phyloP scores from a whole-genome alignment of 2,888 invertebrate genomes.

The Aspidiotus destructor region DNA sequence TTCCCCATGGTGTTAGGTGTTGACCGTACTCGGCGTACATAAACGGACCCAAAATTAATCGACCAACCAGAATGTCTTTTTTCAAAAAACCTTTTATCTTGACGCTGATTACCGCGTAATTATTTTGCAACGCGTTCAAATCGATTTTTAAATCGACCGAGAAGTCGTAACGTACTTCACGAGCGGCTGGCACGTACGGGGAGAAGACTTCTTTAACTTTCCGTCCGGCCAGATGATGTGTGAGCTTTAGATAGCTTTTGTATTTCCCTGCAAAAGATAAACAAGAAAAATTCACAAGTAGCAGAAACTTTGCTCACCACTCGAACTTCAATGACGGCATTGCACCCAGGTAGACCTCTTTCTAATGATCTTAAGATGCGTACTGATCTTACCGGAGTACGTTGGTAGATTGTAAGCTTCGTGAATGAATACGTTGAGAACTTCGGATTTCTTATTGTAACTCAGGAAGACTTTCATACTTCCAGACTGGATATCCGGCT shows the following conservation, averaged over 20 bases:
- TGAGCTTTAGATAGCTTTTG: slow-evolving; percentile 40
- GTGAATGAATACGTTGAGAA: slow-evolving; percentile 38
- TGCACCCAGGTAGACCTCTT: background rate
- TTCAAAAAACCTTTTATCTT: slow-evolving; percentile 37
- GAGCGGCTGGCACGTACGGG: slow-evolving; percentile 35
- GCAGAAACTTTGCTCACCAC: no score
- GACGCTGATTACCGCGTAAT: slow-evolving; percentile 39
- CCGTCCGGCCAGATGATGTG: slow-evolving; percentile 38
- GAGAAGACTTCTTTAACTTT: slow-evolving; percentile 39
- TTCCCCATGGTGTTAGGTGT: slow-evolving; percentile 40
- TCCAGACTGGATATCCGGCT: slow-evolving; percentile 38
- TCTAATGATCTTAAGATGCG: background rate
- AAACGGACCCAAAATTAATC: slow-evolving; percentile 40
- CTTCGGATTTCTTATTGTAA: slow-evolving; percentile 37
- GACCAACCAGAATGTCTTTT: slow-evolving; percentile 39
- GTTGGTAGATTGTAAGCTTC: slow-evolving; percentile 37
- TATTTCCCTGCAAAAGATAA: slow-evolving; percentile 36
- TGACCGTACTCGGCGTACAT: slow-evolving; percentile 38
- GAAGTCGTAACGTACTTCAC: slow-evolving; percentile 38
- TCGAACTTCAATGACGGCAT: no score
- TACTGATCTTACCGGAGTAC: slow-evolving; percentile 31
- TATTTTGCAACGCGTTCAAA: slow-evolving; percentile 37
- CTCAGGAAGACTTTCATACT: slow-evolving; percentile 38
- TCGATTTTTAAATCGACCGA: slow-evolving; percentile 34
- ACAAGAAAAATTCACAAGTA: background rate